Evolutionary conservation across 2,113 vertebrate species (phyloP).

Genomic region (Coreoperca whiteheadi): DNA sequence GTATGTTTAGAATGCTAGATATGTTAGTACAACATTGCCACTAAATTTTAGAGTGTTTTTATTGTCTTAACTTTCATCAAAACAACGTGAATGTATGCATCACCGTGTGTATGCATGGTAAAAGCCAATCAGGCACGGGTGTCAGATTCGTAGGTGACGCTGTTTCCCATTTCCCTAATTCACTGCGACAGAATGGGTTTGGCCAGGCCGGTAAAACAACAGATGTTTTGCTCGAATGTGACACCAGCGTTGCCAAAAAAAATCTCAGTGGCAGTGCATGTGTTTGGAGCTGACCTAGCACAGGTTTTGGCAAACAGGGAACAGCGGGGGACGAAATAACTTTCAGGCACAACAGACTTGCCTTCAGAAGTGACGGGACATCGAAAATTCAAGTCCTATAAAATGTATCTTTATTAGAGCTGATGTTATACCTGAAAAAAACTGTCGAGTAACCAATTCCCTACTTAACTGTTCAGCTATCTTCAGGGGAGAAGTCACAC

Average conservation of each 20-base stretch:
- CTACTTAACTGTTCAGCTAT: neutral
- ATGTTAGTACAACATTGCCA: slow-evolving; percentile 79
- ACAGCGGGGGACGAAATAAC: slow-evolving; percentile 85
- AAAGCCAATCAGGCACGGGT: slow-evolving; percentile 75
- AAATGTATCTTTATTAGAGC: slow-evolving; percentile 11
- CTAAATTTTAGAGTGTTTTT: neutral
- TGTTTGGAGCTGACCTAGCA: slow-evolving; percentile 96
- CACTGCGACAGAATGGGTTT: slow-evolving; percentile 98
- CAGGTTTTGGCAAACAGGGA: slow-evolving; percentile 89
- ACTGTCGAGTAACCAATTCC: too few relatives aligned
- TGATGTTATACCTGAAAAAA: neutral
- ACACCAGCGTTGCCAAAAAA: slow-evolving; percentile 91
- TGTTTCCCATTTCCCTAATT: slow-evolving; percentile 99
- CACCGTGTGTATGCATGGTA: neutral
- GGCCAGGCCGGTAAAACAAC: slow-evolving; percentile 94
- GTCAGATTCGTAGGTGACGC: slow-evolving; percentile 93
- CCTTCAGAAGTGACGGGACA: slow-evolving; percentile 87
- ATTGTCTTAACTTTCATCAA: slow-evolving; percentile 1
- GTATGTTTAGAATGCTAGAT: slow-evolving; percentile 93
- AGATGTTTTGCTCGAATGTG: slow-evolving; percentile 96
- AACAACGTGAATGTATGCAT: neutral
- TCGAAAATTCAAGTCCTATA: slow-evolving; percentile 65
- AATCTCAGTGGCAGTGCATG: slow-evolving; percentile 90
- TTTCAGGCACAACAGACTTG: slow-evolving; percentile 83
- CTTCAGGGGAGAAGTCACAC: neutral